Evolutionary conservation across 2,113 vertebrate species (phyloP), one percentile per base, ranked within the genome.

Genomic region (Chascanopsetta lugubris): DNA sequence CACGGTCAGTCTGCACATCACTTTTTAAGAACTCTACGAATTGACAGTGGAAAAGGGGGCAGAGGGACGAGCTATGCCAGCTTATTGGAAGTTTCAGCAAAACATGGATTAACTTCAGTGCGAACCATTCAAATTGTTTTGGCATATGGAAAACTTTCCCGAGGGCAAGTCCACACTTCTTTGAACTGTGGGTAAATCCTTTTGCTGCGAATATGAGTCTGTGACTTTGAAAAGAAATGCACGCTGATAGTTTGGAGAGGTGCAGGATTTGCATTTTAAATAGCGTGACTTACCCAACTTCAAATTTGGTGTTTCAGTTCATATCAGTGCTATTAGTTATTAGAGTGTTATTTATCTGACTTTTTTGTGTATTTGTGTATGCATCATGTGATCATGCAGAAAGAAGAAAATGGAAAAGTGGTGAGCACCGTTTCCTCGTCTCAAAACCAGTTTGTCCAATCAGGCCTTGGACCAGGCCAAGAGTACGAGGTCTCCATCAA

Each of bases 401-500:
- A 99, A 92, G 95, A 98, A 69, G 95, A 97, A 66, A 95, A 95
- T 5, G 95, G 94, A 25, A 94, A 88, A 57, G 94, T 98, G 43
- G 85, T 89, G 72, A 95, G 87, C 76, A 94, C 86, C 30, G 85
- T 98, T 61, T 91, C 91, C 21, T 83, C 93, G 1, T 90, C 93
- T 10, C 92, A 96, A 69, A 95, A 91, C 48, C 87, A 89, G 0
- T 98, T 95, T 40, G 32, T 88, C 58, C 97, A 99, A 79, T 91
- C 92, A 0, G 97, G 97, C 5, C 92, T 99, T 2, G 94, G 93
- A 22, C 95, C 96, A 0, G 96, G 97, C 17, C 95, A 98, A 12
- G 94, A 95, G 27, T 99, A 99, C 27, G 94, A 98, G 22, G 96
- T 99, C 38, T 95, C 95, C 15, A 71, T 99, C 56, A 93, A 92